Percentiles rank a stretch among this genome's conserved stretches.
phyloP scores from a whole-genome alignment of 1,140 invertebrate genomes.

The Brachionus koreanus region DNA sequence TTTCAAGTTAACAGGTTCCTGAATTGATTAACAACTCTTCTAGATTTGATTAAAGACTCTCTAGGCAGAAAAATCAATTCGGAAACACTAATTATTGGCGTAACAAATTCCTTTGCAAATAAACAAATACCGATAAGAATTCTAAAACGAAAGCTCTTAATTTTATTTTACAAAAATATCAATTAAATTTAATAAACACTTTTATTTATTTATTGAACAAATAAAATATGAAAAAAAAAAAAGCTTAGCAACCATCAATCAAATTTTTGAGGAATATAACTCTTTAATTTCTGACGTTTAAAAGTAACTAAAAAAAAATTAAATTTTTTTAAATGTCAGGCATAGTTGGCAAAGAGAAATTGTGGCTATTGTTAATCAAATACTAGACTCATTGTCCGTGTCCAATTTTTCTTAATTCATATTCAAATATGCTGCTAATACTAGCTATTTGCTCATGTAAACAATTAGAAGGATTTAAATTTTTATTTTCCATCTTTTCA shows the following conservation, averaged over 20 bases:
- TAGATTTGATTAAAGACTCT: neutral
- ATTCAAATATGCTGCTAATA: neutral
- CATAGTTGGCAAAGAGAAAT: neutral
- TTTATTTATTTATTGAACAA: neutral
- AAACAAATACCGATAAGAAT: neutral
- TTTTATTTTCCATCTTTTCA: neutral
- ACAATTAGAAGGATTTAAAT: neutral
- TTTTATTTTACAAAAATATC: slow-evolving; percentile 5
- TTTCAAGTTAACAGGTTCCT: neutral
- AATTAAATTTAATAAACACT: slow-evolving; percentile 33
- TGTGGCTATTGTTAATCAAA: neutral
- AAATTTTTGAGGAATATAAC: slow-evolving; percentile 7
- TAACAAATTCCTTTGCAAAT: neutral
- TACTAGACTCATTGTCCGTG: neutral
- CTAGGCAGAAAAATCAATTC: neutral
- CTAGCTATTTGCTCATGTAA: neutral
- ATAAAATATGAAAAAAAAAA: neutral
- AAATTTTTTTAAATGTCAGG: neutral
- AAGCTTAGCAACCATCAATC: slow-evolving; percentile 31
- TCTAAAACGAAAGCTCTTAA: neutral
- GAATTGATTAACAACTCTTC: too few relatives aligned
- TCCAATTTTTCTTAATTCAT: neutral
- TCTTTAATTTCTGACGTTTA: slow-evolving; percentile 24
- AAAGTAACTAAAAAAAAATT: neutral
- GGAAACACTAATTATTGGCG: neutral